phyloP scores from a whole-genome alignment of 2,888 invertebrate genomes.

The Dione vanillae region DNA sequence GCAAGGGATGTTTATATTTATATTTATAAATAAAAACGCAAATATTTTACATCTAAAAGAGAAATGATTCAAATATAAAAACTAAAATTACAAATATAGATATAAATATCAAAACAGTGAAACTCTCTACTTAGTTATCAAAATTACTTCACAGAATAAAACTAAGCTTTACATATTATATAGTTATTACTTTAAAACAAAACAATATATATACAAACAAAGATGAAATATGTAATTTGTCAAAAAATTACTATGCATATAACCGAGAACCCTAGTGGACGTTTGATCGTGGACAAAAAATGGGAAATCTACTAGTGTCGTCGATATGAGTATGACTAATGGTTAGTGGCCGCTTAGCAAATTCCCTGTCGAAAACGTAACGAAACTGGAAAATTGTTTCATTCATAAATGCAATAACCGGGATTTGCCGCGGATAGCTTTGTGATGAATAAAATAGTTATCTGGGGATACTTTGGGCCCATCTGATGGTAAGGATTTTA shows the following conservation, averaged over 20 bases:
- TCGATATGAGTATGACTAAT: constrained; percentile 80
- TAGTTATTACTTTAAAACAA: not conserved
- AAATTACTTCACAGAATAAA: not conserved
- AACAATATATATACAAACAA: not conserved
- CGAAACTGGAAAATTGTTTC: constrained; percentile 82
- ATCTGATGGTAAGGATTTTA: constrained; percentile 54
- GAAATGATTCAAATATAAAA: too few species aligned
- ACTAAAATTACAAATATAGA: too few species aligned
- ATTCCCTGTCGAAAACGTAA: constrained; percentile 75
- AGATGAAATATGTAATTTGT: not conserved
- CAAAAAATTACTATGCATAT: constrained; percentile 27
- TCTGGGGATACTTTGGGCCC: constrained; percentile 63
- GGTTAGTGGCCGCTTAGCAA: constrained; percentile 72
- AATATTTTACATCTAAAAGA: too few species aligned
- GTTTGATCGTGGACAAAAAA: constrained; percentile 70
- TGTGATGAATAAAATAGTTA: constrained; percentile 74
- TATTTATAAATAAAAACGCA: too few species aligned
- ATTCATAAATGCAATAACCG: constrained; percentile 76
- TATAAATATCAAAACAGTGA: too few species aligned
- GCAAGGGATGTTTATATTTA: too few species aligned
- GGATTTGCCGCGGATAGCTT: constrained; percentile 70
- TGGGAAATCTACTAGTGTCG: constrained; percentile 73
- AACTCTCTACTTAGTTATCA: too few species aligned
- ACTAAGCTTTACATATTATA: not conserved
- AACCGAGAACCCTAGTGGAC: constrained; percentile 61